Evolutionary conservation across 2,797 vertebrate genomes (phyloP), one percentile per base, ranked within the genome.

Genomic region (Bryconaethiops microstoma): DNA sequence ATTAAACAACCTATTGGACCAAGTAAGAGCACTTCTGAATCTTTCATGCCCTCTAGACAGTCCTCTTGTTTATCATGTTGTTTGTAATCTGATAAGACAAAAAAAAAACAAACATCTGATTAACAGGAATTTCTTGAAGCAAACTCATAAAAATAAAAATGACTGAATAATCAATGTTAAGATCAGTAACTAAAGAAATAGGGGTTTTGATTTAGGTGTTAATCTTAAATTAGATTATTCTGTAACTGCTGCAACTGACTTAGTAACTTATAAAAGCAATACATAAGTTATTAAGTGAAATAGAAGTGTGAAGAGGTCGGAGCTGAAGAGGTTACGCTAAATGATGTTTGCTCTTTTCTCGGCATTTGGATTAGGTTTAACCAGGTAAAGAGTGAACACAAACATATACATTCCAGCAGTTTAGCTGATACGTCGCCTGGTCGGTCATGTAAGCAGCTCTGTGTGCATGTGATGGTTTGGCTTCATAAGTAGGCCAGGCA

Each of bases 381-480:
- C 67, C 10, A 52, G 12, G 13, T 50, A 29, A 7, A 12, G 48
- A 70, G 52, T 25, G 48, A 52, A 50, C 68, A 17, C 45, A 71
- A 71, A 54, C 68, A 50, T 39, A 52, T 19, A 54, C 29, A n/a
- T 59, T 59, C 9, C 54, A n/a, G 71, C 2, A 39, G 7, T 57
- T 57, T 29, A 39, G 4, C 35, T 21, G 13, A 62, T 40, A 67
- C n/a, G 70, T 65, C 29, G 25, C 25, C n/a, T 9, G 21, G 35
- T 7, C 52, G 29, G 14, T 23, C 50, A 42, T 57, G 52, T 69
- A 59, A n/a, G 57, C 40, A 42, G 14, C 19, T 23, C 21, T 52
- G 42, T 52, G 62, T 45, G 4, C 40, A 79, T 48, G 50, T 76
- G 60, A 52, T 65, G 42, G 13, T 54, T 57, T 59, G 77, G 59